phyloP scores from a whole-genome alignment of 2,797 vertebrate genomes.

The Coregonus suidteri region DNA sequence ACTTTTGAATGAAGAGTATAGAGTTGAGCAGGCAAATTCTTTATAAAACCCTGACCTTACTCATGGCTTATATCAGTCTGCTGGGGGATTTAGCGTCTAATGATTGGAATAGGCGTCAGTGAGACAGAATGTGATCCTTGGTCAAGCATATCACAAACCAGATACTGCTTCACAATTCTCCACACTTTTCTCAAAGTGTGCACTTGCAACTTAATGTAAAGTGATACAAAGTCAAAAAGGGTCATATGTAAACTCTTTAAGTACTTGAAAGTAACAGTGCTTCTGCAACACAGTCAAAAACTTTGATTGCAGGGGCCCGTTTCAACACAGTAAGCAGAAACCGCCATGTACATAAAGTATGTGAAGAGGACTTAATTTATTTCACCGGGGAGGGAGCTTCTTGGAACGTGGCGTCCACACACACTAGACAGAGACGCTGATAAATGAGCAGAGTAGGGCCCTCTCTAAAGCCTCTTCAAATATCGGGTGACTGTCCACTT shows the following conservation, averaged over 20 bases:
- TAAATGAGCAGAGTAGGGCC: constrained; percentile 61
- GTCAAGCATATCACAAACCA: too few relatives aligned
- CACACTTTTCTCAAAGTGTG: too few relatives aligned
- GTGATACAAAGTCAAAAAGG: background rate
- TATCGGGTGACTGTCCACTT: constrained; percentile 79
- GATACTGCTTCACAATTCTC: too few relatives aligned
- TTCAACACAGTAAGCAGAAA: background rate
- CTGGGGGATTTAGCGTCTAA: too few relatives aligned
- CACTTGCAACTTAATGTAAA: background rate
- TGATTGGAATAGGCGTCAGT: too few relatives aligned
- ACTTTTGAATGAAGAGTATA: too few relatives aligned
- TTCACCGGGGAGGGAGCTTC: constrained; percentile 52
- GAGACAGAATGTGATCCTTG: too few relatives aligned
- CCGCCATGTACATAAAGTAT: background rate
- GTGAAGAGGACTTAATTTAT: constrained; percentile 58
- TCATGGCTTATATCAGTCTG: too few relatives aligned
- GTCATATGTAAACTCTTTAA: background rate
- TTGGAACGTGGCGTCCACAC: constrained; percentile 53
- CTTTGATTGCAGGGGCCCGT: background rate
- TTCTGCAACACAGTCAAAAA: background rate
- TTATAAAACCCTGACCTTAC: too few relatives aligned
- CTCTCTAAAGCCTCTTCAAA: constrained; percentile 57
- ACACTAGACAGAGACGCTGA: constrained; percentile 61
- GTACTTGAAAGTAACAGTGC: background rate
- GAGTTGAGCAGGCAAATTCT: too few relatives aligned